phyloP scores from a whole-genome alignment of 2,113 vertebrate genomes.

The Dromiciops gliroides region DNA sequence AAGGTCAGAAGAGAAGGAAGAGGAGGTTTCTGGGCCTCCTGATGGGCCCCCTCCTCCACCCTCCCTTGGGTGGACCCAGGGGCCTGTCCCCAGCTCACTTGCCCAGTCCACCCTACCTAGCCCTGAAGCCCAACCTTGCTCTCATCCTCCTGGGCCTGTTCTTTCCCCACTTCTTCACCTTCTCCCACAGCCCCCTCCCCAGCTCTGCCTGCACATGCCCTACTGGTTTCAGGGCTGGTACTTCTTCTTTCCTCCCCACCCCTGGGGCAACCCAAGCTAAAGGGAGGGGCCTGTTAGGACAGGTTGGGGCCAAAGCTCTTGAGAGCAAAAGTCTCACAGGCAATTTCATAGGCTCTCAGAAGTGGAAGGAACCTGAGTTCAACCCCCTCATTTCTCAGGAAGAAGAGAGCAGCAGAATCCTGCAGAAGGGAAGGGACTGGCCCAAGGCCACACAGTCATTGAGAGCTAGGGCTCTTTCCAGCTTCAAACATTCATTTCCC shows the following conservation, averaged over 20 bases:
- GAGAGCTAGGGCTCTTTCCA: not conserved
- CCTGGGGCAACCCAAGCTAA: not conserved
- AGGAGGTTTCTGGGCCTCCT: not conserved
- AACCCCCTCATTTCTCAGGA: not conserved
- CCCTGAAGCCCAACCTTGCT: not conserved
- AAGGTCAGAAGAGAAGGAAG: not conserved
- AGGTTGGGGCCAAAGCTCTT: slow-evolving; percentile 72
- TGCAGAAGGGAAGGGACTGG: not conserved
- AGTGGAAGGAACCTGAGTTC: not conserved
- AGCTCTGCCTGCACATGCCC: slow-evolving; percentile 70
- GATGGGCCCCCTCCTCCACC: not conserved
- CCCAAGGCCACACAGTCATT: not conserved
- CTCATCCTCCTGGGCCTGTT: not conserved
- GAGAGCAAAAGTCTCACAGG: slow-evolving; percentile 29
- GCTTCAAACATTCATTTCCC: not conserved
- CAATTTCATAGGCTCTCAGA: not conserved
- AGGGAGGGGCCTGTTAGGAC: slow-evolving; percentile 55
- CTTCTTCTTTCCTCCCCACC: slow-evolving; percentile 35
- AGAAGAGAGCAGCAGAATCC: not conserved
- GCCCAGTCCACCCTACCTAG: not conserved
- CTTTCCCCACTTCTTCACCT: not conserved
- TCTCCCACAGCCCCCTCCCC: not conserved
- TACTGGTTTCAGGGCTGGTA: slow-evolving; percentile 65
- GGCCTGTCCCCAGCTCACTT: not conserved
- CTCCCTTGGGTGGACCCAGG: not conserved